These are phyloP conservation scores for Ochlodes sylvanus DNA, from an alignment of 2,888 invertebrate species.

Conservation along the genomic window DNA sequence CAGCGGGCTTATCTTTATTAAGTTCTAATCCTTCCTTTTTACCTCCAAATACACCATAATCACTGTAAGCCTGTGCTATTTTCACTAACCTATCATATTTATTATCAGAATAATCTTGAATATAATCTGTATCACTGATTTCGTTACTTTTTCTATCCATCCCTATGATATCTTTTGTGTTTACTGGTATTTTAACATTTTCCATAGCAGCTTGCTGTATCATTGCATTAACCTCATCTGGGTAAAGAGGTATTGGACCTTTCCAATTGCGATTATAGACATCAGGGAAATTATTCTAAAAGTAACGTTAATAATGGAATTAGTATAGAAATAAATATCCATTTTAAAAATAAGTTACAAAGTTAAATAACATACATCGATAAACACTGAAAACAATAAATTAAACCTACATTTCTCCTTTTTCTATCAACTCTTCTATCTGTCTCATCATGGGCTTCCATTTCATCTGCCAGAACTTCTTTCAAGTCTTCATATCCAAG, in stretches of 20 bases:
- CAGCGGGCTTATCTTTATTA: conserved; percentile 47
- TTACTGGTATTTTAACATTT: conserved; percentile 48
- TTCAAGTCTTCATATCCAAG: conserved; percentile 58
- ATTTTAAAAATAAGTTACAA: conserved; percentile 36
- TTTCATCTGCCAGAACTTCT: conserved; percentile 59
- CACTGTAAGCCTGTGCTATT: conserved; percentile 76
- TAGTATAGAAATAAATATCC: too few species aligned
- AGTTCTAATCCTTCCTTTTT: conserved; percentile 55
- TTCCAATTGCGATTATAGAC: conserved; percentile 68
- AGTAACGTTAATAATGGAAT: too few species aligned
- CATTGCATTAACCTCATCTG: conserved; percentile 65
- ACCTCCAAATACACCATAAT: conserved; percentile 69
- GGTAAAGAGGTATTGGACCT: conserved; percentile 66
- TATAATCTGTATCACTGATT: conserved; percentile 61
- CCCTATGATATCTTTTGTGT: conserved; percentile 46
- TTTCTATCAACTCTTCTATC: conserved; percentile 53
- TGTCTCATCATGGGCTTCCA: conserved; percentile 54
- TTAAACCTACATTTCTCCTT: conserved; percentile 48
- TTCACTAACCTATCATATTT: conserved; percentile 59
- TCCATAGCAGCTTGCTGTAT: conserved; percentile 53
- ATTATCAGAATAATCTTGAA: conserved; percentile 62
- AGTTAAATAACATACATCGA: conserved; percentile 29
- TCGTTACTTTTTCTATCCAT: conserved; percentile 46
- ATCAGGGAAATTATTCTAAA: conserved; percentile 34
- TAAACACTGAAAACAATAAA: background rate